Evolutionary conservation across 2,797 vertebrate species (phyloP).

Genomic region (Sitta carolinensis): DNA sequence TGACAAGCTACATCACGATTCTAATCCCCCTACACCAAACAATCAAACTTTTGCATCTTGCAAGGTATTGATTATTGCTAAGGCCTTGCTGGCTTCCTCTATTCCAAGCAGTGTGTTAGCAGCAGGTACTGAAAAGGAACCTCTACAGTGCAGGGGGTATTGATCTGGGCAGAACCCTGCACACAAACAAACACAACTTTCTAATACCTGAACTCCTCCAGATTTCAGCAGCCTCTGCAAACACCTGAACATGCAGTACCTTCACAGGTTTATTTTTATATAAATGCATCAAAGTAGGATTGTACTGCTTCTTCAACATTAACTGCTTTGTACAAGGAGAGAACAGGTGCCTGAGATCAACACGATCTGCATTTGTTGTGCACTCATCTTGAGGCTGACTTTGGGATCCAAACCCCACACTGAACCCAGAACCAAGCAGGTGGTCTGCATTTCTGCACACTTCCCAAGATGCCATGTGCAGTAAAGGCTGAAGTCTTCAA

Average conservation of each 20-base stretch:
- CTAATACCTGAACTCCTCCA: background rate
- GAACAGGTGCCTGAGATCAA: background rate
- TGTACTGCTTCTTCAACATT: background rate
- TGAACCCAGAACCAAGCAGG: background rate
- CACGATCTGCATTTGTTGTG: background rate
- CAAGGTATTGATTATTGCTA: background rate
- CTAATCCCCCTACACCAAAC: background rate
- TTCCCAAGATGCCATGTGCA: background rate
- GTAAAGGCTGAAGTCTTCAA: background rate
- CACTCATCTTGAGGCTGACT: background rate
- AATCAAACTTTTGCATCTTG: background rate
- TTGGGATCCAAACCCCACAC: background rate
- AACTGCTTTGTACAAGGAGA: background rate
- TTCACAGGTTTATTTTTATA: background rate
- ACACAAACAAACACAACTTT: background rate
- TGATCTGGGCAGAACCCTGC: background rate
- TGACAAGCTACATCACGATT: background rate
- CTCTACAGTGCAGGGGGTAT: background rate
- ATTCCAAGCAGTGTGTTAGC: background rate
- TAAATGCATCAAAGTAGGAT: background rate
- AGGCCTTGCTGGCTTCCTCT: background rate
- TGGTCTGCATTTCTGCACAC: background rate
- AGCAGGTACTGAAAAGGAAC: background rate
- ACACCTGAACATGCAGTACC: background rate
- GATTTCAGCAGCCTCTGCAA: background rate